Percentiles rank a stretch among this genome's conserved stretches.
Evolutionary conservation across 1,140 invertebrate genomes (phyloP).

Genomic region (Heliothis virescens): DNA sequence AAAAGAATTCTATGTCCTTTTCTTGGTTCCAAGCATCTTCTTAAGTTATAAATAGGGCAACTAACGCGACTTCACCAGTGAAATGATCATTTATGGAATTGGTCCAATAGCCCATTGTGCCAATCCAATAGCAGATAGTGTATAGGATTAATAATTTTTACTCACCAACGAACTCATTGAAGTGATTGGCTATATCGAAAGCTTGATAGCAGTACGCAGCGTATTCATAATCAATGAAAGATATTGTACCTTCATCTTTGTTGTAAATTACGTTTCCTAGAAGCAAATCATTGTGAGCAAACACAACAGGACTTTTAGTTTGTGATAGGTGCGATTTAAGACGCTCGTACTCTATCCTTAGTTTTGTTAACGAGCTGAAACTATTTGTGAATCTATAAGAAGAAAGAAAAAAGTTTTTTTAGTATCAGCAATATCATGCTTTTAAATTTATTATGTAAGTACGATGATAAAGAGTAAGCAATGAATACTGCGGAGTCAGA

Average conservation of each 20-base stretch:
- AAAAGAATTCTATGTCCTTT: too few species aligned
- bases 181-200: constrained; percentile 99
- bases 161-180: constrained; percentile 98
- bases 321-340: constrained; percentile 89
- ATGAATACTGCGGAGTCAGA: too few species aligned
- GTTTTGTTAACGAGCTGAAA: constrained; percentile 88
- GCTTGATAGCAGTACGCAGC: constrained; percentile 97
- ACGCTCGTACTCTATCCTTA: constrained; percentile 90
- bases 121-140: neutral
- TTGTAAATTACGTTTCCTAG: constrained; percentile 97
- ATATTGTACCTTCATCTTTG: constrained; percentile 89
- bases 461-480: too few species aligned
- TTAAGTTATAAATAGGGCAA: too few species aligned
- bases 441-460: too few species aligned
- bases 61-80: too few species aligned
- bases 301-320: constrained; percentile 94
- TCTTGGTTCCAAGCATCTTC: too few species aligned
- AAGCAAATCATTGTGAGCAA: constrained; percentile 99
- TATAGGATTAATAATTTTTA: constrained; percentile 26
- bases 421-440: constrained; percentile 4
- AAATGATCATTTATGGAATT: neutral
- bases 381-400: constrained; percentile 89
- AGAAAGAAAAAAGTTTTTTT: constrained; percentile 53
- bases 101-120: neutral
- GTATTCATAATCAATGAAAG: constrained; percentile 99